These are phyloP conservation scores for Meandrina meandrites DNA, from an alignment of 92 coral and sea anemone genomes.

Conservation along the genomic window DNA sequence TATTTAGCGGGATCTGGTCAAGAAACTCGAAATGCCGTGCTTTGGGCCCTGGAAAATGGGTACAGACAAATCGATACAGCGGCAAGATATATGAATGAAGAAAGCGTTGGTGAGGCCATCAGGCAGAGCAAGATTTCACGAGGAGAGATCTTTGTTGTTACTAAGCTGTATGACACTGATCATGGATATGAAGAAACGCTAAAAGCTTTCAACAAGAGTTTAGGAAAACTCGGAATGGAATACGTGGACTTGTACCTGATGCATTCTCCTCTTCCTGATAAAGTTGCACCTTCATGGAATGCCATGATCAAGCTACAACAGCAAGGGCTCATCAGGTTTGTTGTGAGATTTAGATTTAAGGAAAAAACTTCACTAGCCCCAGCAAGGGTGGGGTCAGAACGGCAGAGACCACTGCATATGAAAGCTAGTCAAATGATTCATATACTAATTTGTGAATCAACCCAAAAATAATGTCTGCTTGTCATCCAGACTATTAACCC, in stretches of 20 bases:
- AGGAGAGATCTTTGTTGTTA: slow-evolving; percentile 81
- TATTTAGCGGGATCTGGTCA: slow-evolving; percentile 69
- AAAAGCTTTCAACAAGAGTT: slow-evolving; percentile 77
- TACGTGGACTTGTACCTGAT: slow-evolving; percentile 93
- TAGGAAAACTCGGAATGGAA: slow-evolving; percentile 74
- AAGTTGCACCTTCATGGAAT: slow-evolving; percentile 82
- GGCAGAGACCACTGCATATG: too few relatives aligned
- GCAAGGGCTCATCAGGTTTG: slow-evolving; percentile 77
- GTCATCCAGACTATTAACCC: too few relatives aligned
- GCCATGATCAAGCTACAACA: slow-evolving; percentile 87
- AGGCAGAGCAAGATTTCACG: slow-evolving; percentile 69
- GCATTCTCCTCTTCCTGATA: slow-evolving; percentile 88
- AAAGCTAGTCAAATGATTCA: too few relatives aligned
- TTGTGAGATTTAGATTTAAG: slow-evolving; percentile 2
- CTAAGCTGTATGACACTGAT: slow-evolving; percentile 85
- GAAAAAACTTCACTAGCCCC: too few relatives aligned
- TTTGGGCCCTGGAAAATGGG: slow-evolving; percentile 91
- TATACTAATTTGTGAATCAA: too few relatives aligned
- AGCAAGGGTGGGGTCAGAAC: too few relatives aligned
- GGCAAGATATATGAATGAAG: slow-evolving; percentile 85
- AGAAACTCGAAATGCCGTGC: slow-evolving; percentile 80
- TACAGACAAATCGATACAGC: slow-evolving; percentile 97
- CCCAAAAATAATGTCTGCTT: too few relatives aligned
- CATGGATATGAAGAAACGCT: slow-evolving; percentile 91
- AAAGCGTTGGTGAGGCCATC: slow-evolving; percentile 90